Conservation (phyloP, 2,113 vertebrate genomes). For the Pollachius pollachius region DNA sequence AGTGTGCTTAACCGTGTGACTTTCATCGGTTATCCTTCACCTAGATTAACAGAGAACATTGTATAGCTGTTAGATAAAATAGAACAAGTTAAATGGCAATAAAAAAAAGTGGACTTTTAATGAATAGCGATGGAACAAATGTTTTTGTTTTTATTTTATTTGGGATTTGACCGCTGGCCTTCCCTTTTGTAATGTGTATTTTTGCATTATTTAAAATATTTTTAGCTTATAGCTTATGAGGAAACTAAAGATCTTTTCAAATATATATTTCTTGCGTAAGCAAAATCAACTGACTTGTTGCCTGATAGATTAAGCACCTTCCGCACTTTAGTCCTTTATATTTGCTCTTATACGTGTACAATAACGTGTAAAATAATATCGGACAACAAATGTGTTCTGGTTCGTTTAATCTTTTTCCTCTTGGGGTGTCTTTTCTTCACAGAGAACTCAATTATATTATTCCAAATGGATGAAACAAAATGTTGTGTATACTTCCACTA, state of each 20-base stretch:
- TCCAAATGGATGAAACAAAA: conserved; percentile 19
- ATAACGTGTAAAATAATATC: conserved; percentile 13
- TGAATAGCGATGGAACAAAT: too few species aligned
- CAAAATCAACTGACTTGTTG: conserved; percentile 20
- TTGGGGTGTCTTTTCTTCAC: neutral
- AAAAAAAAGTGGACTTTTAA: too few species aligned
- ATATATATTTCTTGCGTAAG: conserved; percentile 36
- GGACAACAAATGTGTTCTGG: conserved; percentile 22
- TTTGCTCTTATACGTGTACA: conserved; percentile 32
- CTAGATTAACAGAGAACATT: too few species aligned
- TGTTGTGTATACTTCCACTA: neutral
- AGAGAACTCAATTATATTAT: conserved; percentile 10
- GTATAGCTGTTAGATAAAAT: too few species aligned
- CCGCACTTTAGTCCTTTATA: conserved; percentile 62
- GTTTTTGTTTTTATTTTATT: too few species aligned
- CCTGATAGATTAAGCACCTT: conserved; percentile 55
- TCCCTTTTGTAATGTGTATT: conserved; percentile 34
- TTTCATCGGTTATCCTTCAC: too few species aligned
- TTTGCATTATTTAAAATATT: conserved; percentile 42
- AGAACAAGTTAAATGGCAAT: too few species aligned
- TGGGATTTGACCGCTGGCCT: neutral
- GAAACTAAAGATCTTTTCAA: conserved; percentile 44
- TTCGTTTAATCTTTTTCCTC: conserved; percentile 20
- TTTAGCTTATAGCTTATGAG: conserved; percentile 51
- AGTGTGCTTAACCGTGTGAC: too few species aligned